Evolutionary conservation across 2,797 vertebrate species (phyloP).

Genomic region (Megalops cyprinoides): DNA sequence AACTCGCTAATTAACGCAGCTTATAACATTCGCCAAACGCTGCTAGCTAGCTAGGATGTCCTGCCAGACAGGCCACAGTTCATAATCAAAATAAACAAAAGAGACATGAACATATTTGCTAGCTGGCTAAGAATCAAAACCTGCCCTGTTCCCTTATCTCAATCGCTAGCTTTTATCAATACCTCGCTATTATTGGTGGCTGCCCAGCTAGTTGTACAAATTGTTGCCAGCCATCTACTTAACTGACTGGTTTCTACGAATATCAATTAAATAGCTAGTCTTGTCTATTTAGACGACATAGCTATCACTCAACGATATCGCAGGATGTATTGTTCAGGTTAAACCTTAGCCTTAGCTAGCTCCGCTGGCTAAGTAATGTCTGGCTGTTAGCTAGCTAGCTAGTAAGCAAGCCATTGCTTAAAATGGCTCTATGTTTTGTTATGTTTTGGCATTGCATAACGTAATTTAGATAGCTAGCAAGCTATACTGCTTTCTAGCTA

Average conservation of each 20-base stretch:
- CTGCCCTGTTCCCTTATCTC: background rate
- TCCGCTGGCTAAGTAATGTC: background rate
- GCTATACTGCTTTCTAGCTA: background rate
- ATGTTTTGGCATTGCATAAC: constrained; percentile 13
- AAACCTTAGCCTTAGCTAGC: background rate
- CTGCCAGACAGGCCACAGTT: background rate
- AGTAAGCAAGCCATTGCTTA: constrained; percentile 5
- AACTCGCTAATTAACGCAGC: background rate
- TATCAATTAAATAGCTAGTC: too few relatives aligned
- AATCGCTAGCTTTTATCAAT: background rate
- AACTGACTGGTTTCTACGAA: background rate
- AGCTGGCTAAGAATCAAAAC: background rate
- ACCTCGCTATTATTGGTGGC: background rate
- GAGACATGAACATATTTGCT: constrained; percentile 40
- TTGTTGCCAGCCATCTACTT: background rate
- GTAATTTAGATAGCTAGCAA: too few relatives aligned
- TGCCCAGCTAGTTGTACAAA: background rate
- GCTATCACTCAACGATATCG: too few relatives aligned
- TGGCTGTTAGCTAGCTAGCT: background rate
- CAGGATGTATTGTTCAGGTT: background rate
- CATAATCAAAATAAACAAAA: constrained; percentile 10
- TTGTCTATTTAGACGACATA: background rate
- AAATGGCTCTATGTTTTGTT: constrained; percentile 21
- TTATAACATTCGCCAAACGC: background rate
- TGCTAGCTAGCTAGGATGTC: too few relatives aligned